phyloP scores from a whole-genome alignment of 2,113 vertebrate species.

The Myocastor coypus region DNA sequence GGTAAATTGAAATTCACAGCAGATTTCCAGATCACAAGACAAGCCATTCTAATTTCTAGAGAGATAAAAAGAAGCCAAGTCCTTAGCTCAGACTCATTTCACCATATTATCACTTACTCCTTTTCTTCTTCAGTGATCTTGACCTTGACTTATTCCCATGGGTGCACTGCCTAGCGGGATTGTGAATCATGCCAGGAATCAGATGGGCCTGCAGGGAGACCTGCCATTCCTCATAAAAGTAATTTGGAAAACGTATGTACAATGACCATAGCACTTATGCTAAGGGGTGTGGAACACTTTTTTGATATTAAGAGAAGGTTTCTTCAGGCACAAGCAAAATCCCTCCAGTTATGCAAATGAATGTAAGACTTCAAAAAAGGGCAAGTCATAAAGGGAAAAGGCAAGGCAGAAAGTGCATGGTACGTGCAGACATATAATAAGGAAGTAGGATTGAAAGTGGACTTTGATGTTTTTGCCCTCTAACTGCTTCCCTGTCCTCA shows the following conservation, averaged over 20 bases:
- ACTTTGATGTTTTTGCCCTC: slow-evolving; percentile 71
- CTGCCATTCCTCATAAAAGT: slow-evolving; percentile 58
- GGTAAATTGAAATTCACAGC: slow-evolving; percentile 26
- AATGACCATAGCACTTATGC: slow-evolving; percentile 51
- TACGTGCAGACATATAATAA: slow-evolving; percentile 59
- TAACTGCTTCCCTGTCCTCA: slow-evolving; percentile 52
- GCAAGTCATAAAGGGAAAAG: slow-evolving; percentile 62
- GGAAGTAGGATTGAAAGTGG: slow-evolving; percentile 59
- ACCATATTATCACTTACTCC: background rate
- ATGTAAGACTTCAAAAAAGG: slow-evolving; percentile 75
- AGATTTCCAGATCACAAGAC: slow-evolving; percentile 11
- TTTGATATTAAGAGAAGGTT: slow-evolving; percentile 45
- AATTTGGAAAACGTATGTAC: slow-evolving; percentile 64
- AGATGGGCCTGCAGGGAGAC: slow-evolving; percentile 6
- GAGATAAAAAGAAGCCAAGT: background rate
- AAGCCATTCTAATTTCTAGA: slow-evolving; percentile 18
- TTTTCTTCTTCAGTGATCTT: slow-evolving; percentile 31
- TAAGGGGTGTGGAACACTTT: background rate
- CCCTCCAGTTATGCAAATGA: slow-evolving; percentile 78
- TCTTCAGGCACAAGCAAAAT: slow-evolving; percentile 51
- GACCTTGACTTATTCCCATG: slow-evolving; percentile 33
- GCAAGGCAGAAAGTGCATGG: background rate
- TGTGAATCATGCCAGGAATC: slow-evolving; percentile 48
- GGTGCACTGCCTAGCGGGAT: background rate
- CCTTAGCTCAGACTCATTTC: slow-evolving; percentile 37